phyloP scores from a whole-genome alignment of 2,888 invertebrate species.

The Oxycera nigricornis region DNA sequence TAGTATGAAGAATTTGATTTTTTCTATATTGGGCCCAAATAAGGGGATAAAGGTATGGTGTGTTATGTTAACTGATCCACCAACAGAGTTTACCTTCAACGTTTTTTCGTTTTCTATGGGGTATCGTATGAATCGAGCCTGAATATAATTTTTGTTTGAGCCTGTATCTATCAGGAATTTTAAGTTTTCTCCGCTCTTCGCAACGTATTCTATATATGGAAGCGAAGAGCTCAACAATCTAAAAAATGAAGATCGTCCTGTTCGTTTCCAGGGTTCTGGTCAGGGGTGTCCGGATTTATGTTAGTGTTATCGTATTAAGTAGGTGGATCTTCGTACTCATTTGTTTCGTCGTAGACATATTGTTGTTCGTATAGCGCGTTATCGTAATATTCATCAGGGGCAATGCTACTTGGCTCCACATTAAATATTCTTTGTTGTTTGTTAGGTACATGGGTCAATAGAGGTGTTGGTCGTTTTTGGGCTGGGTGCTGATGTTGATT shows the following conservation, averaged over 20 bases:
- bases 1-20: constrained; percentile 40
- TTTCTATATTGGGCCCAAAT: no score
- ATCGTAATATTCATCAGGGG: not conserved
- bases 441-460: not conserved
- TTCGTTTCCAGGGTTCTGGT: not conserved
- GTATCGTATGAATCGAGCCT: constrained; percentile 9
- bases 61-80: not conserved
- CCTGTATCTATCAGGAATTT: constrained; percentile 41
- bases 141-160: constrained; percentile 40
- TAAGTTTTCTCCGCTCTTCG: constrained; percentile 35
- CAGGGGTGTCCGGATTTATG: not conserved
- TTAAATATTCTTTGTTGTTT: not conserved
- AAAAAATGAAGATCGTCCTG: constrained; percentile 8
- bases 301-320: not conserved
- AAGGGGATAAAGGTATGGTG: no score
- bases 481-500: no score
- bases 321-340: not conserved
- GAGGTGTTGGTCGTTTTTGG: not conserved
- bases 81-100: not conserved
- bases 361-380: not conserved
- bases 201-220: constrained; percentile 34
- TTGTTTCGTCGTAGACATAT: not conserved
- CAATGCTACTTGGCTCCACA: not conserved
- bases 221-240: constrained; percentile 41
- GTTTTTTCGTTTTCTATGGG: constrained; percentile 25